phyloP scores from a whole-genome alignment of 2,888 invertebrate genomes.

The Papilio protenor region DNA sequence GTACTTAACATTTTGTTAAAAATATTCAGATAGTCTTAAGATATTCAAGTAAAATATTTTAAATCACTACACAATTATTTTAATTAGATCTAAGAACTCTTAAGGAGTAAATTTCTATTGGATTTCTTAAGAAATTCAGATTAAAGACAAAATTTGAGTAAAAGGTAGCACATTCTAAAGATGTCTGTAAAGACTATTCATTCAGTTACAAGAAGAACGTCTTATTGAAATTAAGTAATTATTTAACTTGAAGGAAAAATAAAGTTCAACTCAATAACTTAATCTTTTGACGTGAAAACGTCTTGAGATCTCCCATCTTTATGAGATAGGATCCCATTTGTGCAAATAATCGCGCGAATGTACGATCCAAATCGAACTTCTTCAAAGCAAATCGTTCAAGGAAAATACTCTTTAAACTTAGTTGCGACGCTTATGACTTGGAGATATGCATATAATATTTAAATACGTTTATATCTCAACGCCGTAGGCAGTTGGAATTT shows the following conservation, averaged over 20 bases:
- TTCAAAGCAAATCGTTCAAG: conserved; percentile 64
- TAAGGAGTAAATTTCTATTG: not conserved
- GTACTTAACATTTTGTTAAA: not conserved
- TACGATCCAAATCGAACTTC: conserved; percentile 62
- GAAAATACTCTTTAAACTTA: conserved; percentile 63
- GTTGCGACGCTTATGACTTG: conserved; percentile 65
- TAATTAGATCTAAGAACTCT: conserved; percentile 15
- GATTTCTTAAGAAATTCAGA: conserved; percentile 12
- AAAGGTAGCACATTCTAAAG: conserved; percentile 17
- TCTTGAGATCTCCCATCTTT: conserved; percentile 44
- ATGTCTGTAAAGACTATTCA: conserved; percentile 10
- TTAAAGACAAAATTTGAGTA: conserved; percentile 3
- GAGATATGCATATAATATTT: conserved; percentile 69
- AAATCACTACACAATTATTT: conserved; percentile 2
- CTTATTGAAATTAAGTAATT: not conserved
- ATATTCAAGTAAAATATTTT: not conserved
- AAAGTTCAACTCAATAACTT: conserved; percentile 23
- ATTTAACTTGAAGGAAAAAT: conserved; percentile 13
- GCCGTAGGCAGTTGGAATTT: conserved; percentile 78
- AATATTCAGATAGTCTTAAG: not conserved
- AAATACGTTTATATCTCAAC: conserved; percentile 71
- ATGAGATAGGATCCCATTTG: conserved; percentile 51
- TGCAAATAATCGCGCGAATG: conserved; percentile 56
- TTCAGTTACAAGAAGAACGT: not conserved
- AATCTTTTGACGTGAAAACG: conserved; percentile 36